Percentiles rank a stretch among this genome's conserved stretches.
Evolutionary conservation across 2,797 vertebrate genomes (phyloP).

Genomic region (Hafferia zeledoni): DNA sequence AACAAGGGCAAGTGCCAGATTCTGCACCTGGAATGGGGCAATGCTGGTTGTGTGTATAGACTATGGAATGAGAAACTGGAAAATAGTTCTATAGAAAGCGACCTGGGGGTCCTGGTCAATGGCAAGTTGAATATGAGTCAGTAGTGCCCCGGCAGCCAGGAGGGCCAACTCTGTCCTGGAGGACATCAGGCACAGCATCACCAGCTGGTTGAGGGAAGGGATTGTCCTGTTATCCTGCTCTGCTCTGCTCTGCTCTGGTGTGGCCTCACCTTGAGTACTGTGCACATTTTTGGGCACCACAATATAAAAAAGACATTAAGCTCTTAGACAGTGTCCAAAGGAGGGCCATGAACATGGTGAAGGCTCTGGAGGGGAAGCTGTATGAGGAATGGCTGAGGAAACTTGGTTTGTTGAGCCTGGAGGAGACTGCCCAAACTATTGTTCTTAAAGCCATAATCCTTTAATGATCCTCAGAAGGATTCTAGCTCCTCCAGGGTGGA

Average conservation of each 20-base stretch:
- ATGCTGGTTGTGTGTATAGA: background rate
- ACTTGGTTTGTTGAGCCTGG: background rate
- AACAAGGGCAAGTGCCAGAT: background rate
- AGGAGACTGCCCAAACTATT: background rate
- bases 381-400: background rate
- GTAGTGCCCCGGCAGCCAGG: background rate
- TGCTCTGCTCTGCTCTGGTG: background rate
- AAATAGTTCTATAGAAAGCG: background rate
- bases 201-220: background rate
- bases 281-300: background rate
- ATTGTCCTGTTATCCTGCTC: background rate
- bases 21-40: background rate
- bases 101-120: background rate
- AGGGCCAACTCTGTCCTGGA: background rate
- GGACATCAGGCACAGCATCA: background rate
- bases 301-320: background rate
- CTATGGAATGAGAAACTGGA: background rate
- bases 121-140: background rate
- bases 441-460: background rate
- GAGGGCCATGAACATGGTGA: background rate
- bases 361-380: background rate
- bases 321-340: background rate
- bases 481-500: background rate
- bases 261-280: background rate
- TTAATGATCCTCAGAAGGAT: background rate